phyloP scores from a whole-genome alignment of 2,113 vertebrate genomes.

The Scytalopus superciliaris region DNA sequence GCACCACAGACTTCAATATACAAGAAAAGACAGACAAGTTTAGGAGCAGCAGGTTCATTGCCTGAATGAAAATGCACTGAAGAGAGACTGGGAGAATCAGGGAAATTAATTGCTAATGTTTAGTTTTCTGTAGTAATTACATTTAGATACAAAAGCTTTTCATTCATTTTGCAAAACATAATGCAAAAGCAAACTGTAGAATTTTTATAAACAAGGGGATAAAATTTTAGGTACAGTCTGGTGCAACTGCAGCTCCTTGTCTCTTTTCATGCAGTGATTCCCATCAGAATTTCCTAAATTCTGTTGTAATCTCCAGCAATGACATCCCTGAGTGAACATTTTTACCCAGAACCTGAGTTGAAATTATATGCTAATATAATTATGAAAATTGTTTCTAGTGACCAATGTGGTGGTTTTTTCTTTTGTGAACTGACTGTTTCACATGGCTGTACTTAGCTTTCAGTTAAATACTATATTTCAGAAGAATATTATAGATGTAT shows the following conservation, averaged over 20 bases:
- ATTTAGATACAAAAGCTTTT: background rate
- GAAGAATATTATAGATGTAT: no score
- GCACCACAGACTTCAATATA: background rate
- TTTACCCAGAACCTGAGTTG: background rate
- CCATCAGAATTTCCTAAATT: background rate
- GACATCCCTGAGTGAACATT: background rate
- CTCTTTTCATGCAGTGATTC: rapidly evolving
- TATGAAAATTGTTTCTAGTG: background rate
- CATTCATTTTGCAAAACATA: background rate
- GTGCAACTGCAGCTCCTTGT: background rate
- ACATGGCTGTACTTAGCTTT: background rate
- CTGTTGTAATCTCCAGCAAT: background rate
- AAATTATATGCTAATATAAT: background rate
- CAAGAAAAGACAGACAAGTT: background rate
- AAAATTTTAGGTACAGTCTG: background rate
- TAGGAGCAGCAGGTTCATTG: background rate
- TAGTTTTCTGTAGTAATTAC: background rate
- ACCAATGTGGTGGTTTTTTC: rapidly evolving
- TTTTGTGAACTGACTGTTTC: background rate
- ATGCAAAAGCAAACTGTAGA: background rate
- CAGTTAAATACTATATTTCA: no score
- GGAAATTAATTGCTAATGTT: background rate
- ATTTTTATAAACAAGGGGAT: background rate
- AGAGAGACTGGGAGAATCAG: background rate
- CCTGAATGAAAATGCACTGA: background rate